Conservation (phyloP, 2,113 vertebrate genomes). For the Agapornis roseicollis region DNA sequence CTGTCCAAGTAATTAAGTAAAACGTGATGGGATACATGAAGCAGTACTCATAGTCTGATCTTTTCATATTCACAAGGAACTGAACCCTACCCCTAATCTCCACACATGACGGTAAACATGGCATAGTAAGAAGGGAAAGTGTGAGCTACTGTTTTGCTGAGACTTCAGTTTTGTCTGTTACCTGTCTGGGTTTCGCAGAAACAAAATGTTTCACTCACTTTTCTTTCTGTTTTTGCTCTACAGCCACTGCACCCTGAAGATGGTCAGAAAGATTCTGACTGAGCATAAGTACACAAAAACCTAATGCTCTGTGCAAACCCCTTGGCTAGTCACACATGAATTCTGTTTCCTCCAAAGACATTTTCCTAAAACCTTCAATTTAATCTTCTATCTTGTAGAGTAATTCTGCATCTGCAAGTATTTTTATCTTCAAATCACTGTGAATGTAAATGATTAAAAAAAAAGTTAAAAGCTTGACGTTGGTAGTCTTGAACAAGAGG, state of each 20-base stretch:
- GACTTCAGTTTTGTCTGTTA: background rate
- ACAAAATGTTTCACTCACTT: background rate
- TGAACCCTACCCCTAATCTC: background rate
- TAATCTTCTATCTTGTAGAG: background rate
- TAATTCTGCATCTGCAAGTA: background rate
- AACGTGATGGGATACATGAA: background rate
- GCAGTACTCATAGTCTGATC: background rate
- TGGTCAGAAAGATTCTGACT: background rate
- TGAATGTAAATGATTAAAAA: background rate
- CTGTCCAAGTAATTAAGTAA: background rate
- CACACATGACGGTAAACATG: background rate
- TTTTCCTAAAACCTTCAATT: background rate
- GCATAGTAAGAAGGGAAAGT: background rate
- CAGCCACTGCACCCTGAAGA: background rate
- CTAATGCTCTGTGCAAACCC: background rate
- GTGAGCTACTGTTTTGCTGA: background rate
- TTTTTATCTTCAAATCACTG: background rate
- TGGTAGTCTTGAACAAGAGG: background rate
- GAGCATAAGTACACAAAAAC: background rate
- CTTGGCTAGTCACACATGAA: background rate
- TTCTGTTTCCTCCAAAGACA: background rate
- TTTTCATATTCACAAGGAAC: background rate
- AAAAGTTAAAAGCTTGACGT: rapidly evolving
- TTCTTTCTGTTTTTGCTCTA: background rate
- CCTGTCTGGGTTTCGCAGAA: background rate